These are phyloP conservation scores for Macropis europaea DNA, from an alignment of 2,888 invertebrate species.

Conservation along the genomic window DNA sequence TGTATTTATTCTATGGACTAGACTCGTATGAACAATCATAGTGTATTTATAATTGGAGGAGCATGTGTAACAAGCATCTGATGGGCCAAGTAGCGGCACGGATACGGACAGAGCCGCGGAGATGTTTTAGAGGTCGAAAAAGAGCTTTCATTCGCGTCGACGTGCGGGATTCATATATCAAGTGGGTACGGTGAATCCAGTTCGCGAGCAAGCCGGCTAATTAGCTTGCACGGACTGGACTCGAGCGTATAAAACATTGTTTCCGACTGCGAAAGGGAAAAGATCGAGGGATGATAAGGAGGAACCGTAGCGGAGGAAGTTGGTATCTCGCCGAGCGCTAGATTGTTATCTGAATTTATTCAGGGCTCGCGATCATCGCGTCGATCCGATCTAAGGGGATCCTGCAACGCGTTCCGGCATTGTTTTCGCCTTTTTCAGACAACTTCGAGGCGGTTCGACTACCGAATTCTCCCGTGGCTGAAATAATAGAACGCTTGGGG, in stretches of 20 bases:
- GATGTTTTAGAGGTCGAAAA: background rate
- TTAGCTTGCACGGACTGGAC: slow-evolving; percentile 45
- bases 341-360: slow-evolving; percentile 64
- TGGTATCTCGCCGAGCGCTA: slow-evolving; percentile 26
- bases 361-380: slow-evolving; percentile 45
- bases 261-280: slow-evolving; percentile 63
- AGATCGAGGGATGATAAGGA: slow-evolving; percentile 55
- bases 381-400: slow-evolving; percentile 39
- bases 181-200: slow-evolving; percentile 32
- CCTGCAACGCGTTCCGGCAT: slow-evolving; percentile 13
- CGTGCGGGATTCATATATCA: slow-evolving; percentile 18
- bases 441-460: too few relatives aligned
- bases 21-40: too few relatives aligned
- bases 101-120: background rate
- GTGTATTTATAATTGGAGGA: too few relatives aligned
- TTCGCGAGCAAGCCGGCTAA: slow-evolving; percentile 42
- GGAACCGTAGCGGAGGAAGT: slow-evolving; percentile 36
- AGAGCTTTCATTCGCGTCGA: slow-evolving; percentile 1
- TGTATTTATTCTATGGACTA: too few relatives aligned
- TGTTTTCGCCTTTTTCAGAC: slow-evolving; percentile 8
- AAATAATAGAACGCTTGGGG: too few relatives aligned
- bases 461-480: too few relatives aligned
- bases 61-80: background rate
- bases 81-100: background rate
- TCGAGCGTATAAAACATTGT: slow-evolving; percentile 57